Base-by-base conservation (phyloP, 2,113 vertebrate genomes). In the Polyodon spathula region DNA sequence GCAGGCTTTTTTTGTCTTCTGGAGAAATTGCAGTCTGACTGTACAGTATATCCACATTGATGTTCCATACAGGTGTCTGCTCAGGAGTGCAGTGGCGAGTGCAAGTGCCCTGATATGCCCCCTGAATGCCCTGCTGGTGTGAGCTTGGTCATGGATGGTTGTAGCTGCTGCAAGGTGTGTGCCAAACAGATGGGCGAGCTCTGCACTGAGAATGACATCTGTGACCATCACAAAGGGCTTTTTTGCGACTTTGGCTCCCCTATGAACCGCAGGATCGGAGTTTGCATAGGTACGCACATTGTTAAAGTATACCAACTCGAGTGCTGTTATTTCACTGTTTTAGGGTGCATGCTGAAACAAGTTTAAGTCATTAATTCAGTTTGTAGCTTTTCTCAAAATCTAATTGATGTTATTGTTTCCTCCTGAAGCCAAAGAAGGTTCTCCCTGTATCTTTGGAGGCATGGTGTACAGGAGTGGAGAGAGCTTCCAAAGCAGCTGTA, bases 401-500 rank as follows among this genome's bases (percentile, higher is more conserved):
- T 27, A 3, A 27, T 27, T 27, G 27, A 27, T 27, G 27, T 27
- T 27, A 27, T 59, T 15, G 37, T n/a, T 43, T 44, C 48, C 60
- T 52, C 42, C 50, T 52, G 9, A 81, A 99, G 96, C 94, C 53
- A 90, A 84, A 64, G 96, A 96, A 2, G 94, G 95, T 6, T 93
- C 94, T 56, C 90, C 94, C 5, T 99, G 96, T 5, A 86, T 97
- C 51, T 94, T 98, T 12, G 85, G 91, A 56, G 93, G 95, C 5
- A 89, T 86, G 51, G 91, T 97, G 69, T 95, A 97, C 83, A 84
- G 90, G 53, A 97, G 89, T 1, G 96, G 95, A 1, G 94, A 99
- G 82, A 86, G 89, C 39, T 99, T 99, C 83, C 92, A 97, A 81
- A 95, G 92, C 89, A 97, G 94, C 86, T 99, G 96, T 86, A 99